Conservation (phyloP, 2,888 invertebrate species). For the Enoplolaimus lenunculus region DNA sequence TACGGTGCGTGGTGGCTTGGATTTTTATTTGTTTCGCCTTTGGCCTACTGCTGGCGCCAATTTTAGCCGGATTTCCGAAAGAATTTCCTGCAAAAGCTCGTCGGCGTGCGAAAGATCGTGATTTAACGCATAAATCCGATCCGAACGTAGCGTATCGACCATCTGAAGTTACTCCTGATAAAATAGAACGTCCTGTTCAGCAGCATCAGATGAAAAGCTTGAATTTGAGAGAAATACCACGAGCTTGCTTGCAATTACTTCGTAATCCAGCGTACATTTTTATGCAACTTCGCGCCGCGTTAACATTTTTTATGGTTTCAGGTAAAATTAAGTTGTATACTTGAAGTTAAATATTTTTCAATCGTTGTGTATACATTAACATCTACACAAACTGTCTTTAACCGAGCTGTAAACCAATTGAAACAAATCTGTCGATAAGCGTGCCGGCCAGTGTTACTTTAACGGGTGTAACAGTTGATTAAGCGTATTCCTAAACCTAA, state of each 20-base stretch:
- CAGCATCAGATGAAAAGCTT: neutral
- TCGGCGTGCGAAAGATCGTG: neutral
- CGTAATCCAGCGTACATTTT: neutral
- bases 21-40: neutral
- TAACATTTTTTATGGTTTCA: neutral
- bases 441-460: no score
- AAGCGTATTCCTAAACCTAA: no score
- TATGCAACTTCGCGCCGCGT: neutral
- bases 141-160: neutral
- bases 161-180: no score
- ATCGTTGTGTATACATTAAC: no score
- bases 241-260: neutral
- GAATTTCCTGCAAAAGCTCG: neutral
- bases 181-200: neutral
- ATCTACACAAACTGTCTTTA: no score
- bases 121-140: neutral
- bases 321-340: no score
- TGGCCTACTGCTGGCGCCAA: neutral
- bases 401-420: no score
- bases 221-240: neutral
- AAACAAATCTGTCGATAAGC: no score
- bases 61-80: neutral
- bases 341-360: no score
- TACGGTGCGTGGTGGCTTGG: neutral
- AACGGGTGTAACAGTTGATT: no score